Base-by-base conservation (phyloP, 2,797 vertebrate genomes). In the Nyctalus aviator region DNA sequence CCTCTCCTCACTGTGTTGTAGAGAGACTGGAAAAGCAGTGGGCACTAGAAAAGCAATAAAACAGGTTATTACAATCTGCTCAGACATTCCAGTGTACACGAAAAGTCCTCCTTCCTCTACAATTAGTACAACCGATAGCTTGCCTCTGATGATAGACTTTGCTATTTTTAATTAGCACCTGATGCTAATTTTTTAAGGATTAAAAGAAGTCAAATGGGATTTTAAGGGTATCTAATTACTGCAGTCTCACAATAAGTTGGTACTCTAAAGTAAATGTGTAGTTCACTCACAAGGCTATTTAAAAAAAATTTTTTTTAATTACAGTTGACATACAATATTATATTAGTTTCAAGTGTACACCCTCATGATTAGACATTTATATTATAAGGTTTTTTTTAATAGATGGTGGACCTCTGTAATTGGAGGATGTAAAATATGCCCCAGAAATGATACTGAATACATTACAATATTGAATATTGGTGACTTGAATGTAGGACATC, bases 161-260 rank as follows among this genome's bases (percentile, higher is more conserved):
- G 9, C 72, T 79, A 32, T 94, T 91, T 82, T 41, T 66, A 76
- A 64, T 86, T 86, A 86, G 62, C 76, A 89, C 23, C 35, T 57
- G 5, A 32, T 95, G 62, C 79, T 88, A 41, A 32, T 86, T 50
- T 85, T 78, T 71, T 59, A 76, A 59, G 25, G 17, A 78, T 92
- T 87, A 88, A 84, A 90, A 92, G 41, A 78, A 89, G 76, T 86
- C 50, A 69, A 88, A 46, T 93, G 68, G 35, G 37, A 3, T 82
- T 82, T 35, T 89, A 35, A 77, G 68, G 92, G 30, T 41, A 94
- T 87, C 77, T 83, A 57, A 93, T 76, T 94, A 91, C 79, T 77
- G 21, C 64, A 89, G 13, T 11, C 32, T 91, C 71, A 75, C 9
- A 55, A 13, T 69, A 57, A 66, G 46, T 88, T 73, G 18, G 32